These are phyloP conservation scores for Neosalanx taihuensis DNA, from an alignment of 2,797 vertebrate species.

Conservation along the genomic window DNA sequence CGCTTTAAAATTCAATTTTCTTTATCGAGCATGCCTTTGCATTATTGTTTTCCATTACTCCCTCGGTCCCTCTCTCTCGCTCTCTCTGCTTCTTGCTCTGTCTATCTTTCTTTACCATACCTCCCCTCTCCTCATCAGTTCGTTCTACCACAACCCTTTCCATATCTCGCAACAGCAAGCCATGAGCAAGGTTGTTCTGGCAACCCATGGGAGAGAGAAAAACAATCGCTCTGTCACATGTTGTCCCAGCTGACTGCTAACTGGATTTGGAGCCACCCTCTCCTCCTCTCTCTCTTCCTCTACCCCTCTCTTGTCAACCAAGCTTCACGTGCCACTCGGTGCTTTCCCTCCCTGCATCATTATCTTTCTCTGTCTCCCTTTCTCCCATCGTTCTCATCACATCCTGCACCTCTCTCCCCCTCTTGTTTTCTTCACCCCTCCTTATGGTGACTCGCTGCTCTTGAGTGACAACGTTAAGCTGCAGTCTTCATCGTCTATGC, in stretches of 20 bases:
- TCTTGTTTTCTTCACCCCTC: neutral
- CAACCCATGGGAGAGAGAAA: slow-evolving; percentile 17
- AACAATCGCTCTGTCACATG: slow-evolving; percentile 11
- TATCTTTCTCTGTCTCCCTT: neutral
- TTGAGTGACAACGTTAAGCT: neutral
- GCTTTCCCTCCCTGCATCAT: neutral
- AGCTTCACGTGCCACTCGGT: neutral
- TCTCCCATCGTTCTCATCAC: neutral
- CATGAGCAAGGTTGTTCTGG: slow-evolving; percentile 14
- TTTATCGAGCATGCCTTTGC: slow-evolving; percentile 48
- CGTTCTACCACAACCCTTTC: slow-evolving; percentile 1
- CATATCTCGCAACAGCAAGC: slow-evolving; percentile 14
- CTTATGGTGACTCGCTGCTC: slow-evolving; percentile 1
- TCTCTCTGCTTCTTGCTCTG: slow-evolving; percentile 7
- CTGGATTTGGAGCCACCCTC: neutral
- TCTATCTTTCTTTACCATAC: slow-evolving; percentile 9
- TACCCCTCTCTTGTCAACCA: neutral
- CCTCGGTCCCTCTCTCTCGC: slow-evolving; percentile 10
- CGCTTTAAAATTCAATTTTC: slow-evolving; percentile 56
- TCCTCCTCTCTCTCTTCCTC: neutral
- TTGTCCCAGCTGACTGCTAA: slow-evolving; percentile 1
- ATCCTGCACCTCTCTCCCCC: neutral
- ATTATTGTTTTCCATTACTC: slow-evolving; percentile 57
- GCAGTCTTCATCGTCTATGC: slow-evolving; percentile 31
- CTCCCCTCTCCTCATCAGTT: neutral